A percentile compares a stretch with the other conserved stretches of the same genome.
phyloP scores from a whole-genome alignment of 1,140 invertebrate genomes.

The Subanguina moxae region DNA sequence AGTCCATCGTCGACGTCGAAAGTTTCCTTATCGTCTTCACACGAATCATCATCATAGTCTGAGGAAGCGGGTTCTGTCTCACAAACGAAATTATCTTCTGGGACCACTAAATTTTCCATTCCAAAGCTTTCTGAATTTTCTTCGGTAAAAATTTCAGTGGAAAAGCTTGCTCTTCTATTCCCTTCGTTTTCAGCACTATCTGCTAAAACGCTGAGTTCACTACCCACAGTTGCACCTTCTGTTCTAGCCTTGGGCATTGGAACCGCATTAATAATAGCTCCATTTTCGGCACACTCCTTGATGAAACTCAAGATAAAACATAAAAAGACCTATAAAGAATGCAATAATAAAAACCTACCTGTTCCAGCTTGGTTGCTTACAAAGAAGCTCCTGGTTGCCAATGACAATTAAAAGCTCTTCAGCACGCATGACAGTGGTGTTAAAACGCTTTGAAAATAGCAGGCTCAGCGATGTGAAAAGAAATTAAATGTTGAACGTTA shows the following conservation, averaged over 20 bases:
- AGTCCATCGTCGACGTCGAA: not conserved
- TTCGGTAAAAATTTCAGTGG: too few relatives aligned
- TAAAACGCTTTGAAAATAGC: constrained; percentile 31
- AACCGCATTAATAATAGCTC: not conserved
- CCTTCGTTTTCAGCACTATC: too few relatives aligned
- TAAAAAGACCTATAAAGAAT: not conserved
- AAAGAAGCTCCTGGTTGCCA: constrained; percentile 18
- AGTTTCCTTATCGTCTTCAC: too few relatives aligned
- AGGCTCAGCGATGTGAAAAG: not conserved
- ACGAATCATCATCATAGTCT: too few relatives aligned
- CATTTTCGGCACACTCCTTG: not conserved
- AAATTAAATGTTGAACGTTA: not conserved
- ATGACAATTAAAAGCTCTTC: constrained; percentile 36
- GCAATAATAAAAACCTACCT: constrained; percentile 3
- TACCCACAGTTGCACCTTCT: too few relatives aligned
- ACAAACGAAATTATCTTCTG: too few relatives aligned
- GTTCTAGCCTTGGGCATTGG: not conserved
- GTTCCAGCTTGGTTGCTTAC: constrained; percentile 8
- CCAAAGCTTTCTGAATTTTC: too few relatives aligned
- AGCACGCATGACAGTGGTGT: constrained; percentile 32
- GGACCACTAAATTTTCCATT: too few relatives aligned
- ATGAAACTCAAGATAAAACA: too few relatives aligned
- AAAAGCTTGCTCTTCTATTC: too few relatives aligned
- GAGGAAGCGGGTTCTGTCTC: too few relatives aligned
- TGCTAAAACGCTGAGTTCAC: too few relatives aligned